Evolutionary conservation across 2,888 invertebrate species (phyloP).

Genomic region (Lasioglossum calceatum): DNA sequence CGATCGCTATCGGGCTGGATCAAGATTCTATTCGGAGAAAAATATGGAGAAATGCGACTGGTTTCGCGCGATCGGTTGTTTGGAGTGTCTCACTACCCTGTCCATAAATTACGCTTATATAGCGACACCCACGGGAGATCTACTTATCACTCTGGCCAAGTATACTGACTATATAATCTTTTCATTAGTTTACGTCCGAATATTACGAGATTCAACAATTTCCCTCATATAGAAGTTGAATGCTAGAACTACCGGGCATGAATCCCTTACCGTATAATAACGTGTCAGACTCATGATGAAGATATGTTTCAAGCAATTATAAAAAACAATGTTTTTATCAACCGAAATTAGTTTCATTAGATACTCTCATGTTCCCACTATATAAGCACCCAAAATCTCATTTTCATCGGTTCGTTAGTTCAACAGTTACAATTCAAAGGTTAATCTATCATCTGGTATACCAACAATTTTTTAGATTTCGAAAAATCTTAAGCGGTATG

Average conservation of each 20-base stretch:
- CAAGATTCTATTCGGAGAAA: slow-evolving; percentile 49
- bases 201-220: not conserved
- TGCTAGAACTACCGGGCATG: too few species aligned
- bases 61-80: slow-evolving; percentile 68
- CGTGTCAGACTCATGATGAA: too few species aligned
- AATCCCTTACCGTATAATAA: too few species aligned
- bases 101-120: slow-evolving; percentile 73
- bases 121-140: slow-evolving; percentile 72
- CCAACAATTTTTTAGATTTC: too few species aligned
- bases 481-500: too few species aligned
- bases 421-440: too few species aligned
- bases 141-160: slow-evolving; percentile 71
- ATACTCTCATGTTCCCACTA: too few species aligned
- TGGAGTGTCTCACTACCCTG: slow-evolving; percentile 70
- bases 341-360: not conserved
- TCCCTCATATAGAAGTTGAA: not conserved
- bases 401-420: too few species aligned
- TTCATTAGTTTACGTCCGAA: not conserved
- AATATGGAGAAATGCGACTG: slow-evolving; percentile 62
- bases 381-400: too few species aligned
- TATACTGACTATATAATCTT: slow-evolving; percentile 39
- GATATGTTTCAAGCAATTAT: not conserved
- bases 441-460: too few species aligned
- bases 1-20: slow-evolving; percentile 43
- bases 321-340: not conserved